Percentiles rank a stretch among this genome's conserved stretches.
phyloP scores from a whole-genome alignment of 2,797 vertebrate genomes.

The Enteromius mattozi region DNA sequence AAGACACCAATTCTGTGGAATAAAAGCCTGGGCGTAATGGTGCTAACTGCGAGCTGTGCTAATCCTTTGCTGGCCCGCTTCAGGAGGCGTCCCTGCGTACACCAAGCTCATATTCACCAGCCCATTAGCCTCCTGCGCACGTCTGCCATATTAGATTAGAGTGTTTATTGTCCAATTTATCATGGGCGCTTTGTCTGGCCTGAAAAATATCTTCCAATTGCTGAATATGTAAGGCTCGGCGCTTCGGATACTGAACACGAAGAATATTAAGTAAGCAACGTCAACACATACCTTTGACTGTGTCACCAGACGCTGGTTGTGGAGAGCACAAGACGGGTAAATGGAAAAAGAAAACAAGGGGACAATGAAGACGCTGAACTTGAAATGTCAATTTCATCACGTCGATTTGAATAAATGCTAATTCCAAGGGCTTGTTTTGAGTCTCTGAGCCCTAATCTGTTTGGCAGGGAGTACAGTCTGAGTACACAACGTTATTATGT shows the following conservation, averaged over 20 bases:
- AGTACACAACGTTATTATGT: slow-evolving; percentile 41
- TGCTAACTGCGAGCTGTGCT: slow-evolving; percentile 51
- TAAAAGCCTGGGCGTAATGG: slow-evolving; percentile 60
- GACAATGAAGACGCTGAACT: slow-evolving; percentile 20
- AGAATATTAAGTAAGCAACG: slow-evolving; percentile 73
- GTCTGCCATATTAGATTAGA: slow-evolving; percentile 74
- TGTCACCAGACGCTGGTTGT: slow-evolving; percentile 10
- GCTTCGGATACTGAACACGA: slow-evolving; percentile 68
- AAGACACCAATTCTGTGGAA: slow-evolving; percentile 14
- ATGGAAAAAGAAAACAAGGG: neutral
- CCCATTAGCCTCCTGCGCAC: slow-evolving; percentile 67
- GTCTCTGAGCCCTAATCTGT: slow-evolving; percentile 21
- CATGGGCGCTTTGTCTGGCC: slow-evolving; percentile 72
- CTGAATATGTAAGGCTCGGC: slow-evolving; percentile 70
- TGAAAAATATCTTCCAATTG: slow-evolving; percentile 72
- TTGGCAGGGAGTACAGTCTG: slow-evolving; percentile 28
- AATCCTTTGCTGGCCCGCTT: slow-evolving; percentile 37
- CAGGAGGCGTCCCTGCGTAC: slow-evolving; percentile 38
- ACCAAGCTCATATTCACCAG: slow-evolving; percentile 67
- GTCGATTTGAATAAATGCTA: slow-evolving; percentile 22
- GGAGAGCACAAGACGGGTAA: neutral
- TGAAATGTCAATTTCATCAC: slow-evolving; percentile 29
- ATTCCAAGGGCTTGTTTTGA: slow-evolving; percentile 39
- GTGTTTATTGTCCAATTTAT: slow-evolving; percentile 81
- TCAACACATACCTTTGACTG: slow-evolving; percentile 62